Percentiles rank a stretch among this genome's conserved stretches.
phyloP scores from a whole-genome alignment of 2,113 vertebrate genomes.

The Ammodytes marinus region DNA sequence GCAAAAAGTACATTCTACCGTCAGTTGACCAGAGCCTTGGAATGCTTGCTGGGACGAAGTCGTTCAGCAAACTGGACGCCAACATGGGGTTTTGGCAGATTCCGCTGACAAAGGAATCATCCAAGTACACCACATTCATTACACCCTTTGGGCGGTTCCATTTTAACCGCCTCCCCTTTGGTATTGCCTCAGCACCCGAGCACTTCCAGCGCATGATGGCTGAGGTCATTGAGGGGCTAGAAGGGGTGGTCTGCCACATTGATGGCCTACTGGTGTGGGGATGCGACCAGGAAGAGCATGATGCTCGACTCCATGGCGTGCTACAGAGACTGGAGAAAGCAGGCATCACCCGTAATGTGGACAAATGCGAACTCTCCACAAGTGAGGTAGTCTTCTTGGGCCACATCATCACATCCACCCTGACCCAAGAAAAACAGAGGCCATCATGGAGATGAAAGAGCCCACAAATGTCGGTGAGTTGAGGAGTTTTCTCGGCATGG shows the following conservation, averaged over 20 bases:
- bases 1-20: slow-evolving; percentile 17
- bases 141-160: slow-evolving; percentile 35
- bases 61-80: slow-evolving; percentile 51
- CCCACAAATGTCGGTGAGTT: neutral
- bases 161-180: slow-evolving; percentile 12
- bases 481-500: slow-evolving; percentile 34
- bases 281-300: slow-evolving; percentile 17
- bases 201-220: slow-evolving; percentile 55
- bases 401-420: slow-evolving; percentile 30
- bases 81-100: slow-evolving; percentile 58
- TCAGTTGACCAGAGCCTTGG: slow-evolving; percentile 39
- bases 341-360: slow-evolving; percentile 32
- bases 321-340: slow-evolving; percentile 27
- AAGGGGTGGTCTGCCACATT: slow-evolving; percentile 44
- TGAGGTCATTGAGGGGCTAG: slow-evolving; percentile 12
- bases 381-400: slow-evolving; percentile 28
- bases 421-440: slow-evolving; percentile 28
- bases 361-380: slow-evolving; percentile 25
- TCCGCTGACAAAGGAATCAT: slow-evolving; percentile 22
- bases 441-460: neutral
- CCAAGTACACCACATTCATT: slow-evolving; percentile 34
- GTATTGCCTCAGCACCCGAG: slow-evolving; percentile 19
- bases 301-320: slow-evolving; percentile 12
- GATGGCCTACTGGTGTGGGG: slow-evolving; percentile 48
- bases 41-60: neutral